Percentiles rank a stretch among this genome's conserved stretches.
phyloP scores from a whole-genome alignment of 64 coral and sea anemone genomes.

The Porites australiensis region DNA sequence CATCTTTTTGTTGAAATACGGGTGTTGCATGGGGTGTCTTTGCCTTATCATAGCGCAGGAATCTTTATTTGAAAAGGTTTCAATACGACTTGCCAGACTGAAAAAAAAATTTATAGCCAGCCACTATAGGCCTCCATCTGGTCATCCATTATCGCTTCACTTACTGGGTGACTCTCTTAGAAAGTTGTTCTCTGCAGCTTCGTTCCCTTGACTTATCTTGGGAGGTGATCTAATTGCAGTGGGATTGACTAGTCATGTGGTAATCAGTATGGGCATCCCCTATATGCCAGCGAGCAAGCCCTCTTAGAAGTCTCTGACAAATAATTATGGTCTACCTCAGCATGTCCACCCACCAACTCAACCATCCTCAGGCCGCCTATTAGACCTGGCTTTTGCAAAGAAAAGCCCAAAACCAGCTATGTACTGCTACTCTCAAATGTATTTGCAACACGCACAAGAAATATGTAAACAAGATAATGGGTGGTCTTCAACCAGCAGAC shows the following conservation, averaged over 20 bases:
- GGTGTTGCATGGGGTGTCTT: no score
- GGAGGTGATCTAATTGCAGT: slow-evolving; percentile 2
- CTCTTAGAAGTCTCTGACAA: slow-evolving; percentile 21
- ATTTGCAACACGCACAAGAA: slow-evolving; percentile 26
- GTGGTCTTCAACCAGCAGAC: slow-evolving; percentile 1
- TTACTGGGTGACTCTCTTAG: neutral
- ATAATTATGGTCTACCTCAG: slow-evolving; percentile 9
- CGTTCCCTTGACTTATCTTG: neutral
- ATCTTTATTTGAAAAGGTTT: slow-evolving; percentile 1
- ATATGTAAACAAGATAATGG: slow-evolving; percentile 6
- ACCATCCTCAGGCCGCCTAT: slow-evolving; percentile 4
- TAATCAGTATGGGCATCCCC: neutral
- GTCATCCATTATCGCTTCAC: neutral
- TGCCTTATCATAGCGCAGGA: slow-evolving; percentile 27
- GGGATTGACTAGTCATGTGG: neutral
- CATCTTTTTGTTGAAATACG: no score
- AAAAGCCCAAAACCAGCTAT: slow-evolving; percentile 19
- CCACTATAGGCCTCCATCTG: slow-evolving; percentile 25
- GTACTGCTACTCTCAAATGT: slow-evolving; percentile 23
- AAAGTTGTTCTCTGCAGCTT: neutral
- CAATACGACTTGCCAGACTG: slow-evolving; percentile 9
- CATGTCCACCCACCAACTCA: slow-evolving; percentile 49
- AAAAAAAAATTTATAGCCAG: slow-evolving; percentile 24
- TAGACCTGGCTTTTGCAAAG: slow-evolving; percentile 43
- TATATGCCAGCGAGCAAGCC: slow-evolving; percentile 9